These are phyloP conservation scores for Chrysochloris asiatica DNA, from an alignment of 2,113 vertebrate species.

Conservation along the genomic window DNA sequence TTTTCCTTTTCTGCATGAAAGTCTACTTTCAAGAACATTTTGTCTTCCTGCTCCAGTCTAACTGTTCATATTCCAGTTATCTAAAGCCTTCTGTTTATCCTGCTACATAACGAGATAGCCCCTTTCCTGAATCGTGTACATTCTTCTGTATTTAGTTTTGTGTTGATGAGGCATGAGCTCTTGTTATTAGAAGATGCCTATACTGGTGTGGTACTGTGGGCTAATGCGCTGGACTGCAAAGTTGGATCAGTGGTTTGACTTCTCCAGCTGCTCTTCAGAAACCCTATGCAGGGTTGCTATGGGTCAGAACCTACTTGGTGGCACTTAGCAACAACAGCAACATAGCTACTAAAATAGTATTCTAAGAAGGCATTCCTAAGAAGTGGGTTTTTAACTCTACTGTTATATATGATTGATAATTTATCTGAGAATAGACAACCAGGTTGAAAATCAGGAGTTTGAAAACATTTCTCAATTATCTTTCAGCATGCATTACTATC, in stretches of 20 bases:
- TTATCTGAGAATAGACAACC: background rate
- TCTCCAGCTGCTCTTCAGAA: no score
- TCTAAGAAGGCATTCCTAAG: background rate
- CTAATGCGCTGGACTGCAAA: no score
- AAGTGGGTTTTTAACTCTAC: background rate
- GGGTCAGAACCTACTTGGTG: no score
- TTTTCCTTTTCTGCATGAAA: background rate
- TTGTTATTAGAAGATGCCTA: background rate
- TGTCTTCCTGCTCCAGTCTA: background rate
- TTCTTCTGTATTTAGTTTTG: background rate
- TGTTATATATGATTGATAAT: background rate
- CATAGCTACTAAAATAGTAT: slow-evolving; percentile 15
- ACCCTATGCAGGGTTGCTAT: no score
- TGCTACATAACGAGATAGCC: background rate
- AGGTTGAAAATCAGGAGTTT: slow-evolving; percentile 2
- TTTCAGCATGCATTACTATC: background rate
- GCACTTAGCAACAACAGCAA: no score
- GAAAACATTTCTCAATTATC: background rate
- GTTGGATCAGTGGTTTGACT: no score
- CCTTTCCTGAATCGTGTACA: background rate
- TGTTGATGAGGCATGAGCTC: background rate
- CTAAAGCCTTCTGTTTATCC: background rate
- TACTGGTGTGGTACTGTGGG: no score
- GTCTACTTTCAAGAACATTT: background rate
- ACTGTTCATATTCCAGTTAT: background rate